These are phyloP conservation scores for Eupeodes luniger DNA, from an alignment of 2,888 invertebrate species.

Conservation along the genomic window DNA sequence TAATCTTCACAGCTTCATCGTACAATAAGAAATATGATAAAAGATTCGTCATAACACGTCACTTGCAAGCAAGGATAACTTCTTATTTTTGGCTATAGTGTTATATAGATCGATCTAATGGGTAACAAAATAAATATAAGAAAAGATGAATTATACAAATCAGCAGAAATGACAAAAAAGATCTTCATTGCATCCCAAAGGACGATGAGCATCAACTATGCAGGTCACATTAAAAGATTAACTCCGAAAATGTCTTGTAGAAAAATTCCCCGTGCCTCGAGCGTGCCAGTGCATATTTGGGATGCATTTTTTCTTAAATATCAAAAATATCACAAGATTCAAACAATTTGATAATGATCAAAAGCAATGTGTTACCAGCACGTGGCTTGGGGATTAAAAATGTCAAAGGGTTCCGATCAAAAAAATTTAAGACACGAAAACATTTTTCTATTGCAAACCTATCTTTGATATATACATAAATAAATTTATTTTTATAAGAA, in stretches of 20 bases:
- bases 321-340: slow-evolving; percentile 35
- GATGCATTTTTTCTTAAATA: slow-evolving; percentile 9
- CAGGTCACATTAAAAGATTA: slow-evolving; percentile 73
- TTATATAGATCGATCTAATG: slow-evolving; percentile 35
- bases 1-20: slow-evolving; percentile 22
- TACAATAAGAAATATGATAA: slow-evolving; percentile 35
- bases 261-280: background rate
- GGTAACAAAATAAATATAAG: slow-evolving; percentile 25
- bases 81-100: slow-evolving; percentile 11
- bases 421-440: background rate
- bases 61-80: slow-evolving; percentile 23
- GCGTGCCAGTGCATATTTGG: slow-evolving; percentile 34
- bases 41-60: slow-evolving; percentile 77
- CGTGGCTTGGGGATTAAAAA: slow-evolving; percentile 51
- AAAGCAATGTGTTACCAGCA: slow-evolving; percentile 37
- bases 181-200: slow-evolving; percentile 14
- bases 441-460: background rate
- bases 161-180: slow-evolving; percentile 51
- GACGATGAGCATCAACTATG: slow-evolving; percentile 28
- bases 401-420: slow-evolving; percentile 49
- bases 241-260: slow-evolving; percentile 1
- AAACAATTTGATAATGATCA: slow-evolving; percentile 22
- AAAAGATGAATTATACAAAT: slow-evolving; percentile 41
- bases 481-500: background rate
- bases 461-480: background rate